Conservation (phyloP, 2,888 invertebrate species). For the Zootermopsis nevadensis region DNA sequence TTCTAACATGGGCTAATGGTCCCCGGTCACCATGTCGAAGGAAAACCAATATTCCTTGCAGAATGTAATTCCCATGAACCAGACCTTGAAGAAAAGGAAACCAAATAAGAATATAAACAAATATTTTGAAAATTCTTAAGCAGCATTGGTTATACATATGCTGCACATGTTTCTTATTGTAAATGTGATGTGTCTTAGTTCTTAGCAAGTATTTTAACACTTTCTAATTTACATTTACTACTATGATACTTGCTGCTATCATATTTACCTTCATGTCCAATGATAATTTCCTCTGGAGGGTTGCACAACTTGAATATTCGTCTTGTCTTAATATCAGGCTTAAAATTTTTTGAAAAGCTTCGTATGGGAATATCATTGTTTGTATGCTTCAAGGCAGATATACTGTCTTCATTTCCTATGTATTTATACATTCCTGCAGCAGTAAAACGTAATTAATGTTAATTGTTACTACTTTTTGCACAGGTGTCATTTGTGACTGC, state of each 20-base stretch:
- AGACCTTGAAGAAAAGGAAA: constrained; percentile 60
- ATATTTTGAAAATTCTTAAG: too few species aligned
- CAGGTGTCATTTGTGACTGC: too few species aligned
- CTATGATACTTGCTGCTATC: not conserved
- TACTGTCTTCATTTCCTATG: constrained; percentile 70
- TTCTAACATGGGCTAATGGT: constrained; percentile 84
- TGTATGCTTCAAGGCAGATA: constrained; percentile 61
- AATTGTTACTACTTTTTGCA: too few species aligned
- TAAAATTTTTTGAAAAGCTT: constrained; percentile 67
- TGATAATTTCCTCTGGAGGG: constrained; percentile 74
- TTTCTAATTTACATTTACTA: not conserved
- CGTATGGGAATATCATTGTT: constrained; percentile 63
- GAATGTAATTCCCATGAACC: constrained; percentile 70
- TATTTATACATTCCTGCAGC: constrained; percentile 82
- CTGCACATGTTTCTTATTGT: too few species aligned
- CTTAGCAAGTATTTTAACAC: not conserved
- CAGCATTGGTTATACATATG: too few species aligned
- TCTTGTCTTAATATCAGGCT: constrained; percentile 72
- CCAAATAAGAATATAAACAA: not conserved
- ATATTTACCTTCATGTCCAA: constrained; percentile 78
- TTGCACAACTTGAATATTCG: constrained; percentile 78
- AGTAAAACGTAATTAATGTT: too few species aligned
- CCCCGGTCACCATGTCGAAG: constrained; percentile 92
- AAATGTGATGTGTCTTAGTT: too few species aligned
- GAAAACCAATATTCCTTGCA: constrained; percentile 79